Evolutionary conservation across 2,888 invertebrate genomes (phyloP).

Genomic region (Dyspetes luteomarginatus): DNA sequence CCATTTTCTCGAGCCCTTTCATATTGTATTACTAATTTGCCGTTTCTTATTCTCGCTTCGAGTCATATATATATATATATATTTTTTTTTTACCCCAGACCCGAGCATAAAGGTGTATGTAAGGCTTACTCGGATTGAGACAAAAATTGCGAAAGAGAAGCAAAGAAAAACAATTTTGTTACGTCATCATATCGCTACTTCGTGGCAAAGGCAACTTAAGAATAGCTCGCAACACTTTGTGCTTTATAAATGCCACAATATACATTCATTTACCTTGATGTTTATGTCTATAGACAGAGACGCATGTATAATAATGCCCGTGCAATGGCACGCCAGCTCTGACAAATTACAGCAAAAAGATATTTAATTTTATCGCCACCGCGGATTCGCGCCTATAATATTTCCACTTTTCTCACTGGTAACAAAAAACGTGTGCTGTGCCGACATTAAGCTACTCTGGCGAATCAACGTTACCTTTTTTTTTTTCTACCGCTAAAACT

Average conservation of each 20-base stretch:
- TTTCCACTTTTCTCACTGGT: background rate
- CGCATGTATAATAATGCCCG: background rate
- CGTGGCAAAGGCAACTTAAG: background rate
- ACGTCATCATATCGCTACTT: slow-evolving; percentile 25
- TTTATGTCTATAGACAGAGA: background rate
- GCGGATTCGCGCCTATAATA: slow-evolving; percentile 7
- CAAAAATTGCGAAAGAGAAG: slow-evolving; percentile 41
- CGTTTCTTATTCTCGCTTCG: slow-evolving; percentile 4
- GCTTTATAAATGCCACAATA: slow-evolving; percentile 4
- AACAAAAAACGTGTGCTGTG: background rate
- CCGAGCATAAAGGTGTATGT: background rate
- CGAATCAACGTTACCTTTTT: slow-evolving; percentile 37
- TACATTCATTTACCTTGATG: background rate
- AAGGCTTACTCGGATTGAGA: background rate
- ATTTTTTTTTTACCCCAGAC: slow-evolving; percentile 34
- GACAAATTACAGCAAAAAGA: slow-evolving; percentile 40
- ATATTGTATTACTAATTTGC: background rate
- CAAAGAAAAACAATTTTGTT: slow-evolving; percentile 47
- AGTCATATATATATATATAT: slow-evolving; percentile 22
- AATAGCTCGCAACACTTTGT: slow-evolving; percentile 7
- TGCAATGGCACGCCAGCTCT: background rate
- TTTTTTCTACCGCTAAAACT: slow-evolving; percentile 63
- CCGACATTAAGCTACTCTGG: slow-evolving; percentile 12
- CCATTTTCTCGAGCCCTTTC: slow-evolving; percentile 1
- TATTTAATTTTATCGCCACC: slow-evolving; percentile 25